A percentile compares a stretch with the other conserved stretches of the same genome.
These are phyloP conservation scores for Nasua narica DNA, from an alignment of 2,797 vertebrate species.

Conservation along the genomic window DNA sequence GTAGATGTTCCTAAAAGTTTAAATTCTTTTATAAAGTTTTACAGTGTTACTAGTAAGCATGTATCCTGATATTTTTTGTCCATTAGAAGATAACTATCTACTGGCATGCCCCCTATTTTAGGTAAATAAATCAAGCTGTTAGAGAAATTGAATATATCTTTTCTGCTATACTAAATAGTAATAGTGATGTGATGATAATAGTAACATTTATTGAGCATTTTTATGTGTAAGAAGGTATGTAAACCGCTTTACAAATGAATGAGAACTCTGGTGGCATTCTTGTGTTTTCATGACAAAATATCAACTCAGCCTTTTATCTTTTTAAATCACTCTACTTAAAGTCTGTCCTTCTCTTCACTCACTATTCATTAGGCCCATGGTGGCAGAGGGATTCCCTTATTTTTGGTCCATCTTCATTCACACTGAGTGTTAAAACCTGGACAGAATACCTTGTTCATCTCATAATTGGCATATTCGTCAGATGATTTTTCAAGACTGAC, in stretches of 20 bases:
- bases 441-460: neutral
- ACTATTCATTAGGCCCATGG: neutral
- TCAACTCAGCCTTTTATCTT: neutral
- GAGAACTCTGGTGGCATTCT: neutral
- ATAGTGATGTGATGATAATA: neutral
- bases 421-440: neutral
- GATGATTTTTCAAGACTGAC: neutral
- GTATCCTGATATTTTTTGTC: neutral
- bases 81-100: neutral
- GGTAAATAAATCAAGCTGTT: neutral
- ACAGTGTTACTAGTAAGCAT: neutral
- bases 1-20: constrained; percentile 11
- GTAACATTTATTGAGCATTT: neutral
- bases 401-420: neutral
- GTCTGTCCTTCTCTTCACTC: neutral
- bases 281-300: constrained; percentile 9
- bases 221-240: neutral
- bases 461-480: neutral
- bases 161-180: neutral
- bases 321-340: neutral
- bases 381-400: neutral
- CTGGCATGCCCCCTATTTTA: neutral
- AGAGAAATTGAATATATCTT: neutral
- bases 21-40: constrained; percentile 1
- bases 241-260: neutral